Evolutionary conservation across 2,888 invertebrate genomes (phyloP), one percentile per base, ranked within the genome.

Genomic region (Cheilosia impressa): DNA sequence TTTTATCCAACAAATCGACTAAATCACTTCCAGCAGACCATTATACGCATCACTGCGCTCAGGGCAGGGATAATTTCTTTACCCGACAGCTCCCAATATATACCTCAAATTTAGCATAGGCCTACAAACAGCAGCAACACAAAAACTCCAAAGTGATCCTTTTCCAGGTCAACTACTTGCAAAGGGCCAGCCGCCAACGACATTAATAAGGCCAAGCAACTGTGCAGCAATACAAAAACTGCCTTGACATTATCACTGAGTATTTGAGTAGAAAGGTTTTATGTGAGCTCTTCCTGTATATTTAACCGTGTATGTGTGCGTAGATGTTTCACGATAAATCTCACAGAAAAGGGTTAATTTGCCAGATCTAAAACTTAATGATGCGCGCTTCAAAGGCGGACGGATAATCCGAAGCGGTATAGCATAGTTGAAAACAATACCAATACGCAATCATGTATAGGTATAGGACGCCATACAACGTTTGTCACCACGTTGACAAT

Each of bases 271-370:
- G 62, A 77, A 73, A 63, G 73, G 45, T 69, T 83, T 83, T 69
- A 63, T 69, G 17, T 47, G 47, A 58, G 4, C 15, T 50, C 27
- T 10, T 38, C 19, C 7, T 19, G 19, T n/a, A 9, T 45, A n/a
- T n/a, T 41, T 10, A 0, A 4, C 6, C n/a, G 43, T 38, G 34
- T 72, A 27, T 60, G 13, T n/a, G 45, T 57, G 43, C 17, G n/a
- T 63, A 41, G 31, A 17, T 63, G 19, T 19, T 65, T 71, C 13
- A 60, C 69, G 45, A 76, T 75, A 80, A 84, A 84, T 80, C 69
- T 84, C 75, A 71, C 69, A 71, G 80, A 75, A 80, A 82, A 80
- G 75, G 84, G 80, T 71, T 84, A 84, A 80, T 79, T 84, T 80
- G 80, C 57, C 60, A 84, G 75, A 80, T 84, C 80, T 66, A 55